Evolutionary conservation across 2,888 invertebrate genomes (phyloP).

Genomic region (Endotricha flammealis): DNA sequence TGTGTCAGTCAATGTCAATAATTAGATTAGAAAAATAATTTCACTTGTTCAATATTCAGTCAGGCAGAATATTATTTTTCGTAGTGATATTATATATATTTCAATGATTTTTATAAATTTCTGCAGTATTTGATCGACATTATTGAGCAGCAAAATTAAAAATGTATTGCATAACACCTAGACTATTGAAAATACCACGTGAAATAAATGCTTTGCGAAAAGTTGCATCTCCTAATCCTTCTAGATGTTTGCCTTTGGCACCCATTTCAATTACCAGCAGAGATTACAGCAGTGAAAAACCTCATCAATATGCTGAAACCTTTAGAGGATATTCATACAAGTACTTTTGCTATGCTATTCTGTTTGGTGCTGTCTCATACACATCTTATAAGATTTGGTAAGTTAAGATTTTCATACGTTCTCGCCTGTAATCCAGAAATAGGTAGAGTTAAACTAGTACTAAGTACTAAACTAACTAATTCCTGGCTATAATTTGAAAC

Average conservation of each 20-base stretch:
- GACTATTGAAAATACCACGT: conserved; percentile 39
- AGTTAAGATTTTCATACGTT: no score
- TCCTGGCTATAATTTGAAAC: no score
- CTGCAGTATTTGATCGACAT: no score
- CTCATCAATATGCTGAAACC: conserved; percentile 23
- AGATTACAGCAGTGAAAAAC: conserved; percentile 26
- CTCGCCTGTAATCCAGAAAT: no score
- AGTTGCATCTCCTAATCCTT: conserved; percentile 26
- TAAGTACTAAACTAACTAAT: no score
- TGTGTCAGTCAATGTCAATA: no score
- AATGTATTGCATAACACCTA: conserved; percentile 44
- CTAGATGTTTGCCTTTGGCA: conserved; percentile 26
- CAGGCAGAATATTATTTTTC: no score
- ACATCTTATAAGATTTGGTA: conserved; percentile 59
- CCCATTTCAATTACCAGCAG: conserved; percentile 25
- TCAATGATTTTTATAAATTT: no score
- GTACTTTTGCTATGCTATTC: conserved; percentile 47
- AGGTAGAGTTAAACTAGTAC: no score
- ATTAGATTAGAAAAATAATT: no score
- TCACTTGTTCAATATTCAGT: no score
- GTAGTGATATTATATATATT: no score
- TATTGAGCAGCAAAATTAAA: not conserved
- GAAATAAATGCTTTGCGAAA: conserved; percentile 35
- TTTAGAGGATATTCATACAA: conserved; percentile 32
- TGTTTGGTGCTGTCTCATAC: conserved; percentile 49